phyloP scores from a whole-genome alignment of 2,888 invertebrate species.

The Oscheius onirici region DNA sequence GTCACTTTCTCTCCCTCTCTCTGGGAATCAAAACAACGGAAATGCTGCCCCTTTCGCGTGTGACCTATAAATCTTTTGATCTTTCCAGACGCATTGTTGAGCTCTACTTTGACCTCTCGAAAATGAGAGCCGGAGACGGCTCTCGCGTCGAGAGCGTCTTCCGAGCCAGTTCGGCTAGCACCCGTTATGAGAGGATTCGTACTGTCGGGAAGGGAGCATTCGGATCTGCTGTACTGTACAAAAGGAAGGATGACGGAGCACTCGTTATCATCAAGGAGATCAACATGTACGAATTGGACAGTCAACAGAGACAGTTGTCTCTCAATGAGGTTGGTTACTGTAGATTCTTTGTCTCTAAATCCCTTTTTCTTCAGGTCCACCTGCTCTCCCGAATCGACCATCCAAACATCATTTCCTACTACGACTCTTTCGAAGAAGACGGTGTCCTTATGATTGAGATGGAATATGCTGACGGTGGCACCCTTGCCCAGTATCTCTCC shows the following conservation, averaged over 20 bases:
- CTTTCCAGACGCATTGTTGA: constrained; percentile 54
- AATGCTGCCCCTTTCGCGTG: too few species aligned
- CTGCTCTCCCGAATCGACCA: constrained; percentile 81
- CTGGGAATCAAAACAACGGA: too few species aligned
- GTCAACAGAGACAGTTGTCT: constrained; percentile 77
- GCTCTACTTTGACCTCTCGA: constrained; percentile 54
- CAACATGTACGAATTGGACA: constrained; percentile 79
- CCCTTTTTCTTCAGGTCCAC: constrained; percentile 68
- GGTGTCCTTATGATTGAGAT: constrained; percentile 81
- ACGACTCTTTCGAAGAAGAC: constrained; percentile 81
- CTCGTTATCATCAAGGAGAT: constrained; percentile 82
- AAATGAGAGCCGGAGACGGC: constrained; percentile 29
- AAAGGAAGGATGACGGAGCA: constrained; percentile 78
- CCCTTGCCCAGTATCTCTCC: constrained; percentile 78
- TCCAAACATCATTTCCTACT: constrained; percentile 80
- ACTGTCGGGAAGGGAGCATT: constrained; percentile 80
- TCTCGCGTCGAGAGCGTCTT: constrained; percentile 24
- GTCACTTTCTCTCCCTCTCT: too few species aligned
- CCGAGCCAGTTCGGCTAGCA: constrained; percentile 49
- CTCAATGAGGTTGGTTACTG: constrained; percentile 66
- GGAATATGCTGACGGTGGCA: constrained; percentile 84
- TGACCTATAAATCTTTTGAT: background rate
- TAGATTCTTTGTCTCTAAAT: background rate
- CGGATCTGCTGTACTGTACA: constrained; percentile 80
- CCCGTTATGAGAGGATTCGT: constrained; percentile 77